Evolutionary conservation across 2,888 invertebrate genomes (phyloP), one percentile per base, ranked within the genome.

Genomic region (Heterodera filipjevi): DNA sequence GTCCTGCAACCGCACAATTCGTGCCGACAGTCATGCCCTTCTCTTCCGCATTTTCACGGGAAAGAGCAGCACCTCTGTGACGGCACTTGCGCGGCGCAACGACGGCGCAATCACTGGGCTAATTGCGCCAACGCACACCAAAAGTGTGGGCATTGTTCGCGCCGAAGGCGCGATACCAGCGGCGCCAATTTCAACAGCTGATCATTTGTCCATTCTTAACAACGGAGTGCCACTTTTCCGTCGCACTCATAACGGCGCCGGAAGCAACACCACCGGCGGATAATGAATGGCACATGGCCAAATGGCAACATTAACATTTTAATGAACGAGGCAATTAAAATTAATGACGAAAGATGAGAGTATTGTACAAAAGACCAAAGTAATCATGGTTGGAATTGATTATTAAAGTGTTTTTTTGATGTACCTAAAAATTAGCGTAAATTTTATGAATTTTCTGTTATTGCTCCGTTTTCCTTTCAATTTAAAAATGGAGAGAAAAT

Each of bases 1-100:
- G 27, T 2, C 22, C 66, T 66, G 27, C 66, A 66, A 66, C 27
- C 66, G 66, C 66, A 66, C 22, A 66, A 66, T 66, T n/a, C 66
- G 66, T 66, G 66, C 66, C 30, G 66, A 66, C 22, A 16, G n/a
- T 49, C 16, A 14, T 14, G 49, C 49, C 14, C 49, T 49, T 8
- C 19, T 49, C 49, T 49, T 16, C 49, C 49, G 49, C 16, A 49
- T 49, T 49, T 16, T 49, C 12, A 49, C 14, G 16, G 49, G 49
- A 3, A 14, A 49, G 49, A 49, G 19, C 16, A 14, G 3, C 19
- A 19, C 49, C 8, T 3, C 19, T 3, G 49, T 49, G 10, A 49
- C 49, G 8, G 49, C 16, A 14, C 3, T 14, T 49, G 49, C 16
- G 49, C 49, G 16, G 19, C 8, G 19, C 49, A 8, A 49, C 49